Percentiles rank a stretch among this genome's conserved stretches.
These are phyloP conservation scores for Neodiprion virginianus DNA, from an alignment of 1,140 invertebrate genomes.

Conservation along the genomic window DNA sequence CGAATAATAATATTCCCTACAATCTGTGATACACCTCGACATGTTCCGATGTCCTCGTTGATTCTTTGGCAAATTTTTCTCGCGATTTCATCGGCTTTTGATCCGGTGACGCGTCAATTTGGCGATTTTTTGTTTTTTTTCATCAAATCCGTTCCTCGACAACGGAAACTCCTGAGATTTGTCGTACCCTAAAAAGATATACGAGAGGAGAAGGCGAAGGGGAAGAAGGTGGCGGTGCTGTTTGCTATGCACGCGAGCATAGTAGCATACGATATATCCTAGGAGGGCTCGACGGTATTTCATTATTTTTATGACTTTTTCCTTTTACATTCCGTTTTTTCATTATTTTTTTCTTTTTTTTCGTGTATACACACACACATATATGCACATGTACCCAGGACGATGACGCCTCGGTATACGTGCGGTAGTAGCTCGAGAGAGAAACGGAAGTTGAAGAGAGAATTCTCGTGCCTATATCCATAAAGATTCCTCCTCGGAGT, in stretches of 20 bases:
- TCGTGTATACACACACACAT: too few species aligned
- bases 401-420: not conserved
- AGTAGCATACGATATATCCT: not conserved
- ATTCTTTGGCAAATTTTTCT: too few species aligned
- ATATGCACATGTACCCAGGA: not conserved
- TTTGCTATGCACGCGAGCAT: constrained; percentile 1
- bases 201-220: too few species aligned
- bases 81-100: too few species aligned
- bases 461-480: not conserved
- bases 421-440: too few species aligned
- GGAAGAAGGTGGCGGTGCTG: not conserved
- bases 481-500: constrained; percentile 1
- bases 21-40: too few species aligned
- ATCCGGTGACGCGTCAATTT: too few species aligned
- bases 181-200: not conserved
- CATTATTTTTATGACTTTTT: too few species aligned
- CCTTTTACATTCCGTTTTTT: not conserved
- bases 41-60: too few species aligned
- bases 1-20: too few species aligned
- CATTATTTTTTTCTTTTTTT: not conserved
- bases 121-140: too few species aligned
- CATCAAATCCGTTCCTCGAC: too few species aligned
- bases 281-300: not conserved
- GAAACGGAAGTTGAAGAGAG: not conserved
- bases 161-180: not conserved